These are phyloP conservation scores for Psittacara wagleri DNA, from an alignment of 2,113 vertebrate species.

Conservation along the genomic window DNA sequence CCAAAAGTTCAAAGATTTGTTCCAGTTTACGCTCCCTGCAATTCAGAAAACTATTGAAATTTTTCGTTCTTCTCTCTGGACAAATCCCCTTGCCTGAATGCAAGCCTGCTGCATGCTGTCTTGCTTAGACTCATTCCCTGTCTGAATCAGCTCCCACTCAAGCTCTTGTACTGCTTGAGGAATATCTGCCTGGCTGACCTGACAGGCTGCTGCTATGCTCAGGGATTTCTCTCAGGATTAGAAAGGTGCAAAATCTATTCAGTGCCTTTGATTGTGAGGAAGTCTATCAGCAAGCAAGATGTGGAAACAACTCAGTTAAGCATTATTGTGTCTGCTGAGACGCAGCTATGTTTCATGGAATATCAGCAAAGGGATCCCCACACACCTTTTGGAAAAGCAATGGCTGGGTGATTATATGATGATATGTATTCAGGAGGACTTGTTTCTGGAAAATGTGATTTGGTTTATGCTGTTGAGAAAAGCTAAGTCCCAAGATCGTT, in stretches of 20 bases:
- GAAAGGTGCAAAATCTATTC: not conserved
- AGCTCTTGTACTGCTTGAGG: not conserved
- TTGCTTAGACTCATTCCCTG: not conserved
- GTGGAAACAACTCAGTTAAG: not conserved
- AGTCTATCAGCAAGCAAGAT: not conserved
- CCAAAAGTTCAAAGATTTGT: not conserved
- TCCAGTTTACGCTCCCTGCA: not conserved
- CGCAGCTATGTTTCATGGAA: not conserved
- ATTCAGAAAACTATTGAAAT: not conserved
- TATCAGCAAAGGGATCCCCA: not conserved
- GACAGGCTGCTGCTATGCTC: not conserved
- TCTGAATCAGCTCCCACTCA: not conserved
- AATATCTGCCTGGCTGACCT: not conserved
- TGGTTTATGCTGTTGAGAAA: not conserved
- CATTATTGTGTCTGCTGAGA: not conserved
- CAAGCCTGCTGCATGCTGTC: not conserved
- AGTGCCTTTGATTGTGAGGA: not conserved
- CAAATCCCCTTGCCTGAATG: not conserved
- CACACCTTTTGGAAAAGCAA: not conserved
- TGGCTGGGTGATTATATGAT: not conserved
- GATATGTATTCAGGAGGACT: not conserved
- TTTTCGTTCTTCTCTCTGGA: not conserved
- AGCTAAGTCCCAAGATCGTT: not conserved
- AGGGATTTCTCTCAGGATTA: not conserved
- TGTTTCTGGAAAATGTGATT: not conserved